Conservation (phyloP, 2,113 vertebrate species). For the Ardeotis arabs region DNA sequence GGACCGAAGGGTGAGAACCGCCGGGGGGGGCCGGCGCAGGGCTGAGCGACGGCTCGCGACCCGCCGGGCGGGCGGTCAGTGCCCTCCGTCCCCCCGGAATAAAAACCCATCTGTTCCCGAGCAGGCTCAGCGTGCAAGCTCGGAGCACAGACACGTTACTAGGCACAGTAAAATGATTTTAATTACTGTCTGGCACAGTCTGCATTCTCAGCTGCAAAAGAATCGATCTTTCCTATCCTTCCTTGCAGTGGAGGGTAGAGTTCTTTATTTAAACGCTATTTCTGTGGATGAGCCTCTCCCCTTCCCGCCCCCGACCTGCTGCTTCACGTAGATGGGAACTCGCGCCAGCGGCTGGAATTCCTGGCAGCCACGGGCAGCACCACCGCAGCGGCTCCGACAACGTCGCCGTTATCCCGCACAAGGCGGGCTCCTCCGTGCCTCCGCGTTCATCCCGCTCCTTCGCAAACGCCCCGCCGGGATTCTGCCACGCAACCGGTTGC, state of each 20-base stretch:
- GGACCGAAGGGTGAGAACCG: background rate
- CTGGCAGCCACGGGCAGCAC: background rate
- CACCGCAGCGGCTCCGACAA: background rate
- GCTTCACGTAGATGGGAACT: background rate
- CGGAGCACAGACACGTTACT: background rate
- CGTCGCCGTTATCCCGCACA: too few relatives aligned
- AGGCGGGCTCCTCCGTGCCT: background rate
- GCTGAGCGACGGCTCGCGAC: background rate
- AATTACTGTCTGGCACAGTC: slow-evolving; percentile 12
- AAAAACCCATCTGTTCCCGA: background rate
- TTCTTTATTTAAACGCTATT: background rate
- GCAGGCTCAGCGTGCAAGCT: background rate
- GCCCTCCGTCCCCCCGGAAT: background rate
- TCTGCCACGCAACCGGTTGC: background rate
- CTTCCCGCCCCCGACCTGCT: background rate
- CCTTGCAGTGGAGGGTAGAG: background rate
- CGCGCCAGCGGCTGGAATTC: background rate
- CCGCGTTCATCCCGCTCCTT: background rate
- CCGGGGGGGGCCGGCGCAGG: background rate
- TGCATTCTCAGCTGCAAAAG: slow-evolving; percentile 19
- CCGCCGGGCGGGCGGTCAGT: background rate
- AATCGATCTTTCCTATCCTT: background rate
- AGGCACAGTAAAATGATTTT: background rate
- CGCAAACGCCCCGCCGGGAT: fast-evolving
- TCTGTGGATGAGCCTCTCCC: background rate